Percentiles rank a stretch among this genome's conserved stretches.
phyloP scores from a whole-genome alignment of 2,113 vertebrate species.

The Fulica atra region DNA sequence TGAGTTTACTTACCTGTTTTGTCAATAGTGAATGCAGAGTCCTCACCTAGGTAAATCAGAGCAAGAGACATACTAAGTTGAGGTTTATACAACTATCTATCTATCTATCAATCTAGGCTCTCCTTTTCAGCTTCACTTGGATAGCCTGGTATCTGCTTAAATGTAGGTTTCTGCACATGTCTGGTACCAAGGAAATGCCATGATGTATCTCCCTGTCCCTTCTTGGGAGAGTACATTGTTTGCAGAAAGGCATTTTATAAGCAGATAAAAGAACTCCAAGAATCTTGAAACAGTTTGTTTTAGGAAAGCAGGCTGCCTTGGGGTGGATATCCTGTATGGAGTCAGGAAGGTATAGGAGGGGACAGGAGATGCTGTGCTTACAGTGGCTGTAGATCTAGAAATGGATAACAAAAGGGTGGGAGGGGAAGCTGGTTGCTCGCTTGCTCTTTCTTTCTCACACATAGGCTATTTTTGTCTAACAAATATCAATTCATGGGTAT shows the following conservation, averaged over 20 bases:
- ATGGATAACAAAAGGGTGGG: background rate
- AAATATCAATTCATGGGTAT: background rate
- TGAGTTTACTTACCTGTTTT: background rate
- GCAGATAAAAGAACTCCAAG: constrained; percentile 30
- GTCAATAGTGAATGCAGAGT: background rate
- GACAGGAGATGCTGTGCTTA: constrained; percentile 30
- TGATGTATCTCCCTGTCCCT: background rate
- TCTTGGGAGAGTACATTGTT: background rate
- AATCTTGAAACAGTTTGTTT: constrained; percentile 26
- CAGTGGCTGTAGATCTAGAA: constrained; percentile 39
- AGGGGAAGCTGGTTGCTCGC: background rate
- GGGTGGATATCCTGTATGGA: constrained; percentile 60
- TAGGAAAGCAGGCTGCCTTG: constrained; percentile 32
- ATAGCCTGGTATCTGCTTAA: background rate
- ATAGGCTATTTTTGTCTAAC: constrained; percentile 26
- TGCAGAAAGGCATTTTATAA: background rate
- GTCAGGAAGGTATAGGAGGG: constrained; percentile 56
- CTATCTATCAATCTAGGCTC: background rate
- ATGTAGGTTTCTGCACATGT: background rate
- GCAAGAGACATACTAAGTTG: background rate
- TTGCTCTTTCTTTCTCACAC: background rate
- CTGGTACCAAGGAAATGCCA: background rate
- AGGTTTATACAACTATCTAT: background rate
- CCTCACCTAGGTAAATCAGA: background rate
- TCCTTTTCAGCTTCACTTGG: background rate